These are phyloP conservation scores for Progne subis DNA, from an alignment of 2,113 vertebrate species.

Conservation along the genomic window DNA sequence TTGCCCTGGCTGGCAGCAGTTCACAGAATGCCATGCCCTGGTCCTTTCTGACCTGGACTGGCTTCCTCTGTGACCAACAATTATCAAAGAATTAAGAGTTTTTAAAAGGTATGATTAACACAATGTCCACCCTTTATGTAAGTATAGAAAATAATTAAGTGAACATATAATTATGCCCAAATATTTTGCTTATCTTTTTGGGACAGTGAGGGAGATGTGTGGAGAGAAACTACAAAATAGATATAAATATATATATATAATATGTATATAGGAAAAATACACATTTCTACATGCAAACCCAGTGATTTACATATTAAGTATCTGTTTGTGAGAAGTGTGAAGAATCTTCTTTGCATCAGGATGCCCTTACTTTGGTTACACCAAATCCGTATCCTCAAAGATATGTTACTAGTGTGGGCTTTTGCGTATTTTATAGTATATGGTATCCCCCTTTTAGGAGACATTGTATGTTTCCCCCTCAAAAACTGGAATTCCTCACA, in stretches of 20 bases:
- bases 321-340: background rate
- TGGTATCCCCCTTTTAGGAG: background rate
- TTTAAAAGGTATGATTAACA: background rate
- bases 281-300: background rate
- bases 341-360: background rate
- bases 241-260: background rate
- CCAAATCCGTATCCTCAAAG: background rate
- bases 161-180: background rate
- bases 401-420: rapidly evolving
- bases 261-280: background rate
- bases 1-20: background rate
- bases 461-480: background rate
- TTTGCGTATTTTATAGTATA: background rate
- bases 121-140: background rate
- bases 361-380: background rate
- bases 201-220: background rate
- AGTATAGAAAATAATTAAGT: background rate
- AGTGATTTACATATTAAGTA: background rate
- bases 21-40: background rate
- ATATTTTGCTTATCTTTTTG: background rate
- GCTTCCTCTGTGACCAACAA: background rate
- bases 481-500: background rate
- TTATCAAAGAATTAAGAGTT: background rate
- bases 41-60: background rate
- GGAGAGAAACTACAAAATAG: background rate